Conservation (phyloP, 2,113 vertebrate genomes). For the Leptobrachium ailaonicum region DNA sequence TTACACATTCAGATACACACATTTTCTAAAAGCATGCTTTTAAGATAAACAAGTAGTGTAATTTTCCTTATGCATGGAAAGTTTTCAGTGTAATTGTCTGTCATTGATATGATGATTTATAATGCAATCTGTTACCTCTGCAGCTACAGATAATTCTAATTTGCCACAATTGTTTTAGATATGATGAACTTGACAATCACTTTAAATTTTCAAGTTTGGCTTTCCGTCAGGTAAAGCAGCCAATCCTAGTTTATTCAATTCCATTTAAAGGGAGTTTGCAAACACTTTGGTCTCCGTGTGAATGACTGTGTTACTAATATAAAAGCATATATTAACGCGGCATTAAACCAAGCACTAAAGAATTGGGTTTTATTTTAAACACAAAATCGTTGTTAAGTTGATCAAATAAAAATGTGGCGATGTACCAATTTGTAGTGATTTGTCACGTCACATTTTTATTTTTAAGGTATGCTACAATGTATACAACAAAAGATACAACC, state of each 20-base stretch:
- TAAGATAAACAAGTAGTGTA: conserved; percentile 64
- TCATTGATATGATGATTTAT: conserved; percentile 77
- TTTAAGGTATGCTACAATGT: no score
- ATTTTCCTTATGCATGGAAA: conserved; percentile 66
- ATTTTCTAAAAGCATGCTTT: conserved; percentile 50
- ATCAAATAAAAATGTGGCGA: no score
- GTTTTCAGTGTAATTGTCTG: conserved; percentile 74
- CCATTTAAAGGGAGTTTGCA: conserved; percentile 31
- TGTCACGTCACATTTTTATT: no score
- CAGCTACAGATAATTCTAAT: conserved; percentile 69
- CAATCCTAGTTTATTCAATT: conserved; percentile 60
- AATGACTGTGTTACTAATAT: no score
- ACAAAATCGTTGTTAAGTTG: no score
- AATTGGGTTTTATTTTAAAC: no score
- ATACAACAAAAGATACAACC: no score
- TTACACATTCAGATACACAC: conserved; percentile 30
- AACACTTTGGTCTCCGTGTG: conserved; percentile 8
- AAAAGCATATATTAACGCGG: no score
- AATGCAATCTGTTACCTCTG: conserved; percentile 71
- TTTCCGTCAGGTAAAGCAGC: conserved; percentile 61
- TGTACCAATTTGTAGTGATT: no score
- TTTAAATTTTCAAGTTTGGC: conserved; percentile 64
- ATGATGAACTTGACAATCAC: conserved; percentile 67
- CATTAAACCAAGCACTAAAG: no score
- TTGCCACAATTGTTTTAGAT: conserved; percentile 69